Evolutionary conservation across 2,888 invertebrate genomes (phyloP).

Genomic region (Callyntrura sp.): DNA sequence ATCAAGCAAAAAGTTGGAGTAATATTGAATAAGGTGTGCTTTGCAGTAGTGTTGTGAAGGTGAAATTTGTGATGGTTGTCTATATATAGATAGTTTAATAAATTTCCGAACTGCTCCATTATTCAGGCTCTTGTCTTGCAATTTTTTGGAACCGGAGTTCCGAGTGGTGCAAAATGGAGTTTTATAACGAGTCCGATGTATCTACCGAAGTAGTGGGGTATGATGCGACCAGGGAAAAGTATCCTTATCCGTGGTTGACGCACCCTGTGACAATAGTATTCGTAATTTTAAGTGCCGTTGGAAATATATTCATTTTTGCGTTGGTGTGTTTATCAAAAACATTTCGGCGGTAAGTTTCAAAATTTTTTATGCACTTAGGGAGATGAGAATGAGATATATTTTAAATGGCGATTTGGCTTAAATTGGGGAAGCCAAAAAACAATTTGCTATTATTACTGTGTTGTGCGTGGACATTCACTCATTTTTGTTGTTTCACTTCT

Average conservation of each 20-base stretch:
- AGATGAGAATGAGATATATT: not conserved
- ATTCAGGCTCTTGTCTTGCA: too few species aligned
- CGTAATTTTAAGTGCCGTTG: not conserved
- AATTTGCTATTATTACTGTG: too few species aligned
- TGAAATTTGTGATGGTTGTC: slow-evolving; percentile 10
- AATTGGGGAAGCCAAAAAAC: too few species aligned
- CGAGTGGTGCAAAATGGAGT: not conserved
- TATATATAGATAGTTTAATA: too few species aligned
- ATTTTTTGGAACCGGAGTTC: too few species aligned
- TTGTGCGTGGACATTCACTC: too few species aligned
- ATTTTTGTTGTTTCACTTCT: too few species aligned
- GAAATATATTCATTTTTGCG: slow-evolving; percentile 15
- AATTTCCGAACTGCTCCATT: too few species aligned
- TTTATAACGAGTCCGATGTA: not conserved
- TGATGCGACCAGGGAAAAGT: not conserved
- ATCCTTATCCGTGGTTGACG: slow-evolving; percentile 5
- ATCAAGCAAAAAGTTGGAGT: not conserved
- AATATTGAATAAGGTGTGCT: not conserved
- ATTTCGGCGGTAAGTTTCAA: slow-evolving; percentile 77
- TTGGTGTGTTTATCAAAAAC: slow-evolving; percentile 65
- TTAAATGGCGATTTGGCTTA: not conserved
- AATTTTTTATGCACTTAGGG: not conserved
- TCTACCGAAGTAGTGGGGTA: not conserved
- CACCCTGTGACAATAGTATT: not conserved
- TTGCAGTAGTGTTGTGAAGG: not conserved